phyloP scores from a whole-genome alignment of 2,888 invertebrate genomes.

The Epinotia demarniana region DNA sequence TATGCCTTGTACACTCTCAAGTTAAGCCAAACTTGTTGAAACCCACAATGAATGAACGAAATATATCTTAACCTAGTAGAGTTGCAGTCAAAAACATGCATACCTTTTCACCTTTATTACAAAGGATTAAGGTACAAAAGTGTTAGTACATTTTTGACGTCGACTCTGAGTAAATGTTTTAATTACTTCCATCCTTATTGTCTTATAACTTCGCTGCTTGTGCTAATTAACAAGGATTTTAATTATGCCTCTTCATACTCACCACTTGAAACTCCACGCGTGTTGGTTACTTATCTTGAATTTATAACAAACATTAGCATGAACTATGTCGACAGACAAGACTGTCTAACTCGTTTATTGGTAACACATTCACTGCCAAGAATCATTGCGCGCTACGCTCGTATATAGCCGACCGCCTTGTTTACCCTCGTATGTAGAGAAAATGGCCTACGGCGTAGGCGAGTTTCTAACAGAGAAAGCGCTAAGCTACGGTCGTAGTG shows the following conservation, averaged over 20 bases:
- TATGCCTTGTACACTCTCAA: conserved; percentile 46
- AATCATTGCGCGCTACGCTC: too few relatives aligned
- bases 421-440: too few relatives aligned
- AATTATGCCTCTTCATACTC: conserved; percentile 66
- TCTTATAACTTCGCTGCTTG: conserved; percentile 68
- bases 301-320: conserved; percentile 2
- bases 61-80: conserved; percentile 62
- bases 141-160: background rate
- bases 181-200: conserved; percentile 70
- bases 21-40: conserved; percentile 66
- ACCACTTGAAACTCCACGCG: conserved; percentile 54
- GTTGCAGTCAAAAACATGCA: background rate
- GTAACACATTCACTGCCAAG: too few relatives aligned
- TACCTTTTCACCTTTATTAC: background rate
- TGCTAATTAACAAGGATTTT: conserved; percentile 71
- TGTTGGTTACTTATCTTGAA: conserved; percentile 42
- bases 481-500: too few relatives aligned
- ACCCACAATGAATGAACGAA: conserved; percentile 60
- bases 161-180: conserved; percentile 68
- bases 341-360: too few relatives aligned
- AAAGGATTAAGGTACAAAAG: background rate
- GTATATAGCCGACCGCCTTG: too few relatives aligned
- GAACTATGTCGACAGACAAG: too few relatives aligned
- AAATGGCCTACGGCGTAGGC: too few relatives aligned
- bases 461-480: too few relatives aligned